Percentiles rank a stretch among this genome's conserved stretches.
phyloP scores from a whole-genome alignment of 2,113 vertebrate genomes.

The Hippolais icterina region DNA sequence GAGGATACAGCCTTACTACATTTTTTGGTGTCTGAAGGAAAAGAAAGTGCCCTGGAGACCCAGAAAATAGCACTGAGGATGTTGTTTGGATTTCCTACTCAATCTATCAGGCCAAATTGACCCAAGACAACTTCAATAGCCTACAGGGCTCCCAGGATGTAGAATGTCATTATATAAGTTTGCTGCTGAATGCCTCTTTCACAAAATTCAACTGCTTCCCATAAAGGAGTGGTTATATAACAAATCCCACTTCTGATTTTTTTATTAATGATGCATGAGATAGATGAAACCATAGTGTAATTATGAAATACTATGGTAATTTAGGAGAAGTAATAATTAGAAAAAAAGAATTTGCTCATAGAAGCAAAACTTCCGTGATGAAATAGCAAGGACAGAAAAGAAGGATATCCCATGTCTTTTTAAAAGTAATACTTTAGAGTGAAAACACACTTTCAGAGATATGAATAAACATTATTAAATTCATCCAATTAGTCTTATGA shows the following conservation, averaged over 20 bases:
- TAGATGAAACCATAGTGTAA: not conserved
- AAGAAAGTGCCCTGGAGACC: not conserved
- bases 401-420: not conserved
- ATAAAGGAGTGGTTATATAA: not conserved
- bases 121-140: not conserved
- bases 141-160: not conserved
- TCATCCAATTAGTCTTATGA: not conserved
- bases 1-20: not conserved
- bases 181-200: not conserved
- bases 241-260: not conserved
- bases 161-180: not conserved
- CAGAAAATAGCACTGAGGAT: not conserved
- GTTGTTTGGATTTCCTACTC: not conserved
- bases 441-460: not conserved
- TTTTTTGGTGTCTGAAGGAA: not conserved
- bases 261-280: not conserved
- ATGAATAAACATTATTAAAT: not conserved
- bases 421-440: not conserved
- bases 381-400: not conserved
- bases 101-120: not conserved
- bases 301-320: not conserved
- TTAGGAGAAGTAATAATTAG: not conserved
- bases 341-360: not conserved
- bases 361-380: not conserved
- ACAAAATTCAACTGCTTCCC: not conserved